A percentile compares a stretch with the other conserved stretches of the same genome.
phyloP scores from a whole-genome alignment of 2,888 invertebrate genomes.

The Amphipoea oculea region DNA sequence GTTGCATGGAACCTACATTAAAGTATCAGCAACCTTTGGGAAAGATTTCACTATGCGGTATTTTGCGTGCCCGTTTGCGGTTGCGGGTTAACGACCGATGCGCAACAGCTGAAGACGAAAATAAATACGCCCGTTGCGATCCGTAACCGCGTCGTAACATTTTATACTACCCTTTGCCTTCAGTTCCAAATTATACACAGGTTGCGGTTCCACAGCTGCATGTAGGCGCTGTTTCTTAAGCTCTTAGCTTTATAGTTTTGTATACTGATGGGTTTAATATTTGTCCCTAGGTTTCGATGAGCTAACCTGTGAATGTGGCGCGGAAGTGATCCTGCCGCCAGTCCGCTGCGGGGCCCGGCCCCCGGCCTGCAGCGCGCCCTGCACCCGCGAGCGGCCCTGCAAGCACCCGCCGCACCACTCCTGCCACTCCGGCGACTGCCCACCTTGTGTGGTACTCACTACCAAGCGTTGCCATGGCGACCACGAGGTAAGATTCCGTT shows the following conservation, averaged over 20 bases:
- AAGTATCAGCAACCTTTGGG: no score
- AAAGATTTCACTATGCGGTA: no score
- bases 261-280: not conserved
- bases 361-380: slow-evolving; percentile 95
- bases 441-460: slow-evolving; percentile 91
- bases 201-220: no score
- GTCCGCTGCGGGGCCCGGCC: slow-evolving; percentile 97
- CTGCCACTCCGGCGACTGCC: slow-evolving; percentile 94
- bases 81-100: no score
- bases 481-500: slow-evolving; percentile 92
- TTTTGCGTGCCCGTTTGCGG: no score
- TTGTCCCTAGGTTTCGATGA: slow-evolving; percentile 93
- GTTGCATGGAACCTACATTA: no score
- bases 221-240: not conserved
- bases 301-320: slow-evolving; percentile 97
- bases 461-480: slow-evolving; percentile 92
- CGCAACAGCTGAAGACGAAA: no score
- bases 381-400: slow-evolving; percentile 94
- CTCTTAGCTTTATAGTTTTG: not conserved
- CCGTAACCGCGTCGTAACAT: no score
- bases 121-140: no score
- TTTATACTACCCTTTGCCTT: not conserved
- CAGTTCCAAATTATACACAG: no score
- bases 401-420: slow-evolving; percentile 95
- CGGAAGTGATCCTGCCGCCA: slow-evolving; percentile 96